Evolutionary conservation across 1,140 invertebrate genomes (phyloP).

Genomic region (Lucilia cuprina): DNA sequence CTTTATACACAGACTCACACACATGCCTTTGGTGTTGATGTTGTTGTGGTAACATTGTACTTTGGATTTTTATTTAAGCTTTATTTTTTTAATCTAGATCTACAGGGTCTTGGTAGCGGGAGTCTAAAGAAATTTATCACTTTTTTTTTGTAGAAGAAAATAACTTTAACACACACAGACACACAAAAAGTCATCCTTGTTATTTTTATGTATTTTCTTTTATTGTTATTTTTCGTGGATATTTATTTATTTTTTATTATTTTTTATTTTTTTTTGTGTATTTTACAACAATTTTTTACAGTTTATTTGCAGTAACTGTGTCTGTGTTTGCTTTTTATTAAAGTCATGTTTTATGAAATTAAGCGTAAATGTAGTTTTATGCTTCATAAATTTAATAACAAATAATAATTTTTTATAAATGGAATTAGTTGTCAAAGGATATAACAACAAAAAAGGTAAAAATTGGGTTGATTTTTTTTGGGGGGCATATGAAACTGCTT

Average conservation of each 20-base stretch:
- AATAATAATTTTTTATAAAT: slow-evolving; percentile 23
- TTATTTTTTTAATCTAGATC: not conserved
- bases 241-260: not conserved
- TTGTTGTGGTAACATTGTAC: not conserved
- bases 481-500: too few species aligned
- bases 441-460: not conserved
- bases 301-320: not conserved
- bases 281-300: not conserved
- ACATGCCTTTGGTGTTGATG: not conserved
- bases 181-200: slow-evolving; percentile 23
- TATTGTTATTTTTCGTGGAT: slow-evolving; percentile 12
- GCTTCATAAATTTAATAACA: slow-evolving; percentile 33
- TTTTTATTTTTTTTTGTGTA: too few species aligned
- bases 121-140: slow-evolving; percentile 31
- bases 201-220: slow-evolving; percentile 17
- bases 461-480: too few species aligned
- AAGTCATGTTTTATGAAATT: slow-evolving; percentile 35
- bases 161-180: too few species aligned
- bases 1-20: not conserved
- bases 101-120: not conserved
- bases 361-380: slow-evolving; percentile 32
- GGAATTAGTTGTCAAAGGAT: slow-evolving; percentile 13
- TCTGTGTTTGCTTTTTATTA: slow-evolving; percentile 5
- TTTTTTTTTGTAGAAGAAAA: not conserved
- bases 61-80: not conserved